Evolutionary conservation across 2,113 vertebrate genomes (phyloP).

Genomic region (Tor tambroides): DNA sequence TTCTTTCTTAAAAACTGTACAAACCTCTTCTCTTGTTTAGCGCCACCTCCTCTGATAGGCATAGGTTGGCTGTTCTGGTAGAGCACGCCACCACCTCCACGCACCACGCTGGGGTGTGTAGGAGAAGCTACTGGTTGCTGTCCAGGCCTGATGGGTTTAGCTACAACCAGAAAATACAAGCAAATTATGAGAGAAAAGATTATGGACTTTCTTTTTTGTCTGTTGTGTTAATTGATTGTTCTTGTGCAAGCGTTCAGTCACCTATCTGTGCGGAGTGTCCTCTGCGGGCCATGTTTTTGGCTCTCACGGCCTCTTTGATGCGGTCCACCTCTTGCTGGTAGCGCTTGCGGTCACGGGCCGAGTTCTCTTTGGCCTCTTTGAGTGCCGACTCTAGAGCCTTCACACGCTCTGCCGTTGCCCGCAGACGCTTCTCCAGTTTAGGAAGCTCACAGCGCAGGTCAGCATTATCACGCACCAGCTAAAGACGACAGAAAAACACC

Average conservation of each 20-base stretch:
- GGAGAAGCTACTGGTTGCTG: slow-evolving; percentile 96
- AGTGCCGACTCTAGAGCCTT: slow-evolving; percentile 96
- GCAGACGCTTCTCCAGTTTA: slow-evolving; percentile 94
- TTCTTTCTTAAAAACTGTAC: not conserved
- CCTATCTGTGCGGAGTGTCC: slow-evolving; percentile 96
- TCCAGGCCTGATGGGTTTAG: slow-evolving; percentile 96
- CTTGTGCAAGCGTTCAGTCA: slow-evolving; percentile 58
- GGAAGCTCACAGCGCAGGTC: slow-evolving; percentile 98
- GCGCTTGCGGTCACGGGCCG: slow-evolving; percentile 92
- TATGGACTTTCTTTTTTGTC: not conserved
- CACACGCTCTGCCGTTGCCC: slow-evolving; percentile 94
- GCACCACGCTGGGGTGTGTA: slow-evolving; percentile 94
- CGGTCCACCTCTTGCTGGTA: slow-evolving; percentile 98
- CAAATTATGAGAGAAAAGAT: not conserved
- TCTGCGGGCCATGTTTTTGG: slow-evolving; percentile 97
- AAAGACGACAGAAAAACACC: slow-evolving; percentile 7
- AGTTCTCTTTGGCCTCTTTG: slow-evolving; percentile 98
- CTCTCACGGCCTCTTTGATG: slow-evolving; percentile 96
- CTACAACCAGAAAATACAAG: slow-evolving; percentile 66
- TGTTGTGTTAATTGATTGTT: not conserved
- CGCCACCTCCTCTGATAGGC: slow-evolving; percentile 86
- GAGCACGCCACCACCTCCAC: slow-evolving; percentile 79
- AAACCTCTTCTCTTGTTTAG: slow-evolving; percentile 87
- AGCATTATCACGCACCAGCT: slow-evolving; percentile 98
- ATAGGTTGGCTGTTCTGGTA: slow-evolving; percentile 91